Evolutionary conservation across 2,888 invertebrate species (phyloP).

Genomic region (Cataglyphis cursor): DNA sequence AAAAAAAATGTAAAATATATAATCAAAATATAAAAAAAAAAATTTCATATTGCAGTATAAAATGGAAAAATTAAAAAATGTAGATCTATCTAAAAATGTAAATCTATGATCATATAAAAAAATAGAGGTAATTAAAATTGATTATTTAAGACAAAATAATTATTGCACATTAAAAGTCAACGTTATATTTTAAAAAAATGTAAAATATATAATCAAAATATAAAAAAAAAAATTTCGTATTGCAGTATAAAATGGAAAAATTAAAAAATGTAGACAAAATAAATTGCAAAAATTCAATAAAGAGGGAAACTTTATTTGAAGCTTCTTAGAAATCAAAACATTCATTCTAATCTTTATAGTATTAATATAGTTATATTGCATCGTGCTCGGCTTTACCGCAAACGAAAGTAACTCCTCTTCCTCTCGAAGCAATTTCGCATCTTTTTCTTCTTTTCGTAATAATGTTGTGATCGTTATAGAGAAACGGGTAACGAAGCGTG

Average conservation of each 20-base stretch:
- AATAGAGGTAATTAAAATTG: neutral
- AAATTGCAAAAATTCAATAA: neutral
- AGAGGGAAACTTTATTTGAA: neutral
- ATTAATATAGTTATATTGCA: neutral
- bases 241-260: neutral
- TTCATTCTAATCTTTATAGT: constrained; percentile 23
- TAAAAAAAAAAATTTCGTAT: neutral
- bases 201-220: neutral
- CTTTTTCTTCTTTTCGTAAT: constrained; percentile 69
- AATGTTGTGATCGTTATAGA: constrained; percentile 26
- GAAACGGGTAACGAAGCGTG: constrained; percentile 79
- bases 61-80: neutral
- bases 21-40: neutral
- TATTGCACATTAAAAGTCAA: neutral
- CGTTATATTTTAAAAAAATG: neutral
- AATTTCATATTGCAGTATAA: neutral
- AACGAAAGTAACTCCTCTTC: constrained; percentile 86
- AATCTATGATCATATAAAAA: neutral
- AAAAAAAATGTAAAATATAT: neutral
- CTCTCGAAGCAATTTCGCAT: constrained; percentile 84
- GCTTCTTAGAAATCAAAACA: constrained; percentile 1
- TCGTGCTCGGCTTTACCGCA: constrained; percentile 67
- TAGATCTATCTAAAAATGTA: too few relatives aligned
- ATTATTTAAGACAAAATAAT: neutral
- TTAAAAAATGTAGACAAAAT: neutral